Percentiles rank a stretch among this genome's conserved stretches.
These are phyloP conservation scores for Spea bombifrons DNA, from an alignment of 2,113 vertebrate genomes.

Conservation along the genomic window DNA sequence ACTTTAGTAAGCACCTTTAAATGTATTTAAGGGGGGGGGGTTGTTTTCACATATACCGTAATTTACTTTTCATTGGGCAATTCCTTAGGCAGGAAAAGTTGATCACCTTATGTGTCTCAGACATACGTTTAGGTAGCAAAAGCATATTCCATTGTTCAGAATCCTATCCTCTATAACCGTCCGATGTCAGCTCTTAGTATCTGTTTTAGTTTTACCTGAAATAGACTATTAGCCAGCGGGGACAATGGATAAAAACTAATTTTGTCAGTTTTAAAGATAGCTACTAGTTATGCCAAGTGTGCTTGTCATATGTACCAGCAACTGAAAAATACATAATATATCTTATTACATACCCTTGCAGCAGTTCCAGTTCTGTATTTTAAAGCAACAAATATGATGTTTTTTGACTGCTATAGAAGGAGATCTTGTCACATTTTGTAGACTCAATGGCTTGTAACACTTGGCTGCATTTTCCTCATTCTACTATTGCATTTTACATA, in stretches of 20 bases:
- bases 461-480: no score
- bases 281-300: constrained; percentile 14
- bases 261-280: constrained; percentile 2
- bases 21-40: no score
- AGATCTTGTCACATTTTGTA: constrained; percentile 24
- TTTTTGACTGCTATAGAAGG: constrained; percentile 14
- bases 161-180: not conserved
- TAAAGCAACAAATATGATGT: constrained; percentile 26
- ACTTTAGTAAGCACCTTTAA: no score
- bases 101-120: no score
- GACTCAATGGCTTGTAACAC: no score
- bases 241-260: constrained; percentile 12
- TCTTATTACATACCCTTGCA: not conserved
- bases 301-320: constrained; percentile 11
- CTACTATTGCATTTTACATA: no score
- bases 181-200: not conserved
- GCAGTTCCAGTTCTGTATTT: constrained; percentile 20
- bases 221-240: constrained; percentile 24
- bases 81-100: no score
- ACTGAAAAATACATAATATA: not conserved
- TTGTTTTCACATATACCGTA: no score
- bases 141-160: not conserved
- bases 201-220: not conserved
- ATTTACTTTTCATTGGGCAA: no score
- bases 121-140: no score